Conservation (phyloP, 1,140 invertebrate genomes). For the Caerostris extrusa region DNA sequence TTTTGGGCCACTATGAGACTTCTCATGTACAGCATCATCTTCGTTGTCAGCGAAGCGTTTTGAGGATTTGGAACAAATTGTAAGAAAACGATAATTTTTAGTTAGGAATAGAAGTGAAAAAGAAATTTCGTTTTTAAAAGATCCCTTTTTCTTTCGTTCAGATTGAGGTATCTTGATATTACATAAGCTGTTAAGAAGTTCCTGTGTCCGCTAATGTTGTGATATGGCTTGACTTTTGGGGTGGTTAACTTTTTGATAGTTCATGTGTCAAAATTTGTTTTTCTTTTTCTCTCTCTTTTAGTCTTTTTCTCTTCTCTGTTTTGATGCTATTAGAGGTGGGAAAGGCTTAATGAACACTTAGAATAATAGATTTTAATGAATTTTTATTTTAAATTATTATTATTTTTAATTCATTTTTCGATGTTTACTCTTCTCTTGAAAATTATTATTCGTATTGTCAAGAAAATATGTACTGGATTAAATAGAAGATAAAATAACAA, state of each 20-base stretch:
- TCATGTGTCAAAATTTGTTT: not conserved
- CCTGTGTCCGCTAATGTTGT: not conserved
- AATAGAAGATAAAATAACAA: too few relatives aligned
- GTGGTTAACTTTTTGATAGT: not conserved
- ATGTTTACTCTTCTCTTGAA: too few relatives aligned
- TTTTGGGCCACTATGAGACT: constrained; percentile 71
- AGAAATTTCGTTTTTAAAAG: not conserved
- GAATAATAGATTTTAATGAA: not conserved
- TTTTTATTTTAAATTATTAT: too few relatives aligned
- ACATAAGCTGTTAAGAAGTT: constrained; percentile 33
- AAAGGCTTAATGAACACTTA: not conserved
- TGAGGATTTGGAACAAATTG: constrained; percentile 55
- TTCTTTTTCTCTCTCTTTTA: not conserved
- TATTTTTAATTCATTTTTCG: too few relatives aligned
- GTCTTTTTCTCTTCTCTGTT: not conserved
- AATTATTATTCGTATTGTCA: too few relatives aligned
- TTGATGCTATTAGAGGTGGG: not conserved
- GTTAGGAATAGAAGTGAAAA: not conserved
- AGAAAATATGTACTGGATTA: too few relatives aligned
- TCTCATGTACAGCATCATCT: constrained; percentile 67
- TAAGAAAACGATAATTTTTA: not conserved
- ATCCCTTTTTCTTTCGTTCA: not conserved
- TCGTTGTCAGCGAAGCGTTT: constrained; percentile 10
- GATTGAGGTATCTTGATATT: not conserved
- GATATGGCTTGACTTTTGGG: not conserved